Base-by-base conservation (phyloP, 2,888 invertebrate genomes). In the Rugalucina vietnamica region DNA sequence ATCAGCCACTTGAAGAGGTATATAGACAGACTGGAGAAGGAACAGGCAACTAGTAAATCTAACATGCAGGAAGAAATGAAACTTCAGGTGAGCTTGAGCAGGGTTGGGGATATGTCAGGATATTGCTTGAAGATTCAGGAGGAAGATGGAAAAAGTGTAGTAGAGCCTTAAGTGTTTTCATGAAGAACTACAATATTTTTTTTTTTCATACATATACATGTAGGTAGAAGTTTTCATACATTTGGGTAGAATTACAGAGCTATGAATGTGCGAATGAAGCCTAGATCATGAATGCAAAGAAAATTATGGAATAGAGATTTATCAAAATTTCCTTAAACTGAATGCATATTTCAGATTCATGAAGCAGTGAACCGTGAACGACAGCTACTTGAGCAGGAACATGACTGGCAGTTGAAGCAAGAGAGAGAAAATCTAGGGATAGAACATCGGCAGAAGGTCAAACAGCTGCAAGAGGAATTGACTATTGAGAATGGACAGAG, bases 281-380 rank as follows among this genome's bases (percentile, higher is more conserved):
- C n/a, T n/a, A n/a, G n/a, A n/a, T n/a, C n/a, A n/a, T n/a, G n/a
- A n/a, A n/a, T n/a, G n/a, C n/a, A n/a, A n/a, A n/a, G n/a, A n/a
- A n/a, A n/a, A n/a, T n/a, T n/a, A n/a, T n/a, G n/a, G n/a, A n/a
- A n/a, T n/a, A n/a, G n/a, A n/a, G n/a, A n/a, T n/a, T n/a, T n/a
- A n/a, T n/a, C n/a, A n/a, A n/a, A n/a, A n/a, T n/a, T n/a, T n/a
- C n/a, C n/a, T n/a, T n/a, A n/a, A n/a, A n/a, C n/a, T n/a, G n/a
- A n/a, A n/a, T n/a, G n/a, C n/a, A n/a, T n/a, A 21, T 49, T 80
- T 4, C 32, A 93, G 93, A 86, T 93, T 1, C 87, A 88, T 18
- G 91, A 91, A 29, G 91, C 91, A 4, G 85, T 93, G 1, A 79
- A 69, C 10, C 82, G 84, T 49, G 92, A 93, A 76, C 82, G 90